Conservation (phyloP, 2,797 vertebrate species). For the Pipistrellus kuhlii region DNA sequence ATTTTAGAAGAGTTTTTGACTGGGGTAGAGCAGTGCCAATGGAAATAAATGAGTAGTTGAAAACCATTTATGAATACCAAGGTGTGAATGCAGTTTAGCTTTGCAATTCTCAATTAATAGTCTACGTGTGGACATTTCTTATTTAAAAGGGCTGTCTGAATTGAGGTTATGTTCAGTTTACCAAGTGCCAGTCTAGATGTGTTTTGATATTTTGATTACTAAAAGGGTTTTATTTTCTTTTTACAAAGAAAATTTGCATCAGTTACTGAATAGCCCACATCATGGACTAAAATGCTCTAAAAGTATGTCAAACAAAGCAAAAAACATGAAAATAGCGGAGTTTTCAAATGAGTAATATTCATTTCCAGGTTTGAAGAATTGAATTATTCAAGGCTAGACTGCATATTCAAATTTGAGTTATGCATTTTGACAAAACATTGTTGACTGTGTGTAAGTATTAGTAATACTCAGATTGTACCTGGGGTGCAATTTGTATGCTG, state of each 20-base stretch:
- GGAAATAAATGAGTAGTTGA: slow-evolving; percentile 55
- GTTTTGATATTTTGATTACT: slow-evolving; percentile 79
- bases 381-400: slow-evolving; percentile 76
- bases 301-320: slow-evolving; percentile 75
- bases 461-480: slow-evolving; percentile 72
- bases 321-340: slow-evolving; percentile 75
- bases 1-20: slow-evolving; percentile 43
- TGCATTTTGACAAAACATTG: slow-evolving; percentile 77
- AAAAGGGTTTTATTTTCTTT: slow-evolving; percentile 77
- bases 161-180: slow-evolving; percentile 72
- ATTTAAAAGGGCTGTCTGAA: slow-evolving; percentile 71
- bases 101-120: slow-evolving; percentile 75
- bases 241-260: slow-evolving; percentile 78
- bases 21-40: slow-evolving; percentile 13
- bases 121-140: slow-evolving; percentile 54
- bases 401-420: slow-evolving; percentile 77
- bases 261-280: slow-evolving; percentile 75
- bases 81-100: slow-evolving; percentile 26
- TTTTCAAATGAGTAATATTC: slow-evolving; percentile 74
- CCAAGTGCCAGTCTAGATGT: slow-evolving; percentile 63
- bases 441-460: slow-evolving; percentile 75
- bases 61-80: slow-evolving; percentile 65
- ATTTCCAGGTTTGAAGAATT: slow-evolving; percentile 59
- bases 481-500: slow-evolving; percentile 51
- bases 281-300: slow-evolving; percentile 70